Conservation (phyloP, 2,113 vertebrate genomes). For the Cavia aperea region DNA sequence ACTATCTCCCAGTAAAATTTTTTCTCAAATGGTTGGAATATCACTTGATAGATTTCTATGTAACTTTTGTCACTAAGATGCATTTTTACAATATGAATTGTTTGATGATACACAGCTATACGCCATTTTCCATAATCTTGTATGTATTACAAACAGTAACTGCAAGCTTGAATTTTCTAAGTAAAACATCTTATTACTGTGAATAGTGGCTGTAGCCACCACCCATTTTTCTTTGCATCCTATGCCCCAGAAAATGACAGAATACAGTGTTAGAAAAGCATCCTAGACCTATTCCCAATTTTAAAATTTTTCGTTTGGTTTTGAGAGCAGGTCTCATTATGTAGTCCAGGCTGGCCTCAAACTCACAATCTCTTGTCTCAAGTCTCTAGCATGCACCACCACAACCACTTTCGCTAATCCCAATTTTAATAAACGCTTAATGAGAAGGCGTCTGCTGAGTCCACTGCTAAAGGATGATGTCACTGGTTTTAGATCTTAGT, state of each 20-base stretch:
- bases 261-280: background rate
- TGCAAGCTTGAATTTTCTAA: background rate
- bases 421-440: background rate
- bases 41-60: background rate
- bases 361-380: background rate
- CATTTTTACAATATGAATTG: background rate
- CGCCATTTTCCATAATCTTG: background rate
- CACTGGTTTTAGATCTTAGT: background rate
- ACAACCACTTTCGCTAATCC: background rate
- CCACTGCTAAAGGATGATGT: background rate
- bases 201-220: background rate
- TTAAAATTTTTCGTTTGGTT: background rate
- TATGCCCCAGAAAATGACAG: background rate
- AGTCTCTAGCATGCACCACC: background rate
- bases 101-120: background rate
- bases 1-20: background rate
- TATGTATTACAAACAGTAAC: background rate
- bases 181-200: background rate
- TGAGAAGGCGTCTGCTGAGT: background rate
- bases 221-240: background rate
- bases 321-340: background rate
- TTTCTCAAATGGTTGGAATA: background rate
- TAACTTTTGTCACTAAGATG: background rate
- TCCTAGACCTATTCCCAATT: background rate
- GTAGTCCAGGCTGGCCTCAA: background rate